Conservation (phyloP, 2,888 invertebrate genomes). For the Macroteleia sp. region DNA sequence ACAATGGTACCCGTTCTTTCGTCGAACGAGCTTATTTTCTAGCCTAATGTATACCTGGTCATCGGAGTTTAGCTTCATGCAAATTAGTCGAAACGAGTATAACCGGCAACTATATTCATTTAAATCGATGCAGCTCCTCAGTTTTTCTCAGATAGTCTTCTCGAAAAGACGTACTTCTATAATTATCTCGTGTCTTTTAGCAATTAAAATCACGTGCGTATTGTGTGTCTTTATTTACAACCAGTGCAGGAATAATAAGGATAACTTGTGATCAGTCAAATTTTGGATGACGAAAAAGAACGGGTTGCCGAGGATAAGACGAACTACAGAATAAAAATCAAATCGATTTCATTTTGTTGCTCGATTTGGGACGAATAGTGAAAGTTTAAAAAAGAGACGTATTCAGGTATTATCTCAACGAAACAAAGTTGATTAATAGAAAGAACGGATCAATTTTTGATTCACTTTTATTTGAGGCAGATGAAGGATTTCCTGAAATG, state of each 20-base stretch:
- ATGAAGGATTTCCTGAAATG: constrained; percentile 49
- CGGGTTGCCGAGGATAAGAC: constrained; percentile 5
- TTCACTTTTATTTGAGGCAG: constrained; percentile 37
- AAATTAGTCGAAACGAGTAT: constrained; percentile 78
- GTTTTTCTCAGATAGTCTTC: constrained; percentile 72
- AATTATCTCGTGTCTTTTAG: constrained; percentile 40
- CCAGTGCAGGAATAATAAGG: too few relatives aligned
- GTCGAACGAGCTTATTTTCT: constrained; percentile 70
- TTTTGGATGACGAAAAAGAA: too few relatives aligned
- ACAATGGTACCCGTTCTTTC: constrained; percentile 76
- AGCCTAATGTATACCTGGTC: constrained; percentile 67
- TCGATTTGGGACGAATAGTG: constrained; percentile 27
- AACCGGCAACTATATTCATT: constrained; percentile 66
- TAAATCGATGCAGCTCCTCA: constrained; percentile 68
- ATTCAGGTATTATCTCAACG: background rate
- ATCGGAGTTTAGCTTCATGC: constrained; percentile 81
- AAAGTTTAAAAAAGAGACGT: constrained; percentile 29
- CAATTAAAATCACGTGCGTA: too few relatives aligned
- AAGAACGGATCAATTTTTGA: constrained; percentile 31
- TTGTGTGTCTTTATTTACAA: too few relatives aligned
- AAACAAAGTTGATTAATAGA: constrained; percentile 35
- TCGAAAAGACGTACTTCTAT: constrained; percentile 62
- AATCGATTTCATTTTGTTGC: background rate
- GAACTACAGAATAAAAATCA: background rate
- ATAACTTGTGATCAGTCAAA: too few relatives aligned